Conservation (phyloP, 2,797 vertebrate genomes). For the Australoheros facetus region DNA sequence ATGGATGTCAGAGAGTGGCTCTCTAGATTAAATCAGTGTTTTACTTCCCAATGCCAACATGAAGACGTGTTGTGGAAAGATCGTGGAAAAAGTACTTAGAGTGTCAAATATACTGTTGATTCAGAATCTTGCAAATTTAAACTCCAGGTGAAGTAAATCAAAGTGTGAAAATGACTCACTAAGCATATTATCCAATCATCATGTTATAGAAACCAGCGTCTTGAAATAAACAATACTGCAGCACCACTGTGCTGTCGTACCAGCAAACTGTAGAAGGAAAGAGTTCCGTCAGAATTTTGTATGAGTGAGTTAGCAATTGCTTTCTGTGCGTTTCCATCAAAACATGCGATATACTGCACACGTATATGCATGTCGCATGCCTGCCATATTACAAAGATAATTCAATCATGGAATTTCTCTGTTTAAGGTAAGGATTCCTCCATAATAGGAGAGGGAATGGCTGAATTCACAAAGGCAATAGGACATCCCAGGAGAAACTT, state of each 20-base stretch:
- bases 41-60: conserved; percentile 42
- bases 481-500: conserved; percentile 15
- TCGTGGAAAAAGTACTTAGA: conserved; percentile 25
- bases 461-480: conserved; percentile 17
- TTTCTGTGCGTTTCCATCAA: conserved; percentile 43
- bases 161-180: background rate
- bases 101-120: conserved; percentile 41
- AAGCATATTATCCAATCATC: background rate
- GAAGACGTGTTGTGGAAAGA: conserved; percentile 24
- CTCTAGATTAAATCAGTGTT: conserved; percentile 60
- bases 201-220: background rate
- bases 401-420: conserved; percentile 41
- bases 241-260: conserved; percentile 3
- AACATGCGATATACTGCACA: conserved; percentile 58
- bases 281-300: conserved; percentile 23
- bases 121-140: conserved; percentile 20
- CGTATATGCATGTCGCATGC: conserved; percentile 60
- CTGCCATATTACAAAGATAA: conserved; percentile 37
- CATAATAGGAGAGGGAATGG: background rate
- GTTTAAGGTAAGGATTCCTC: conserved; percentile 53
- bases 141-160: conserved; percentile 7
- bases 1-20: conserved; percentile 58
- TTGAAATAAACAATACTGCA: background rate
- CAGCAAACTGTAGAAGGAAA: conserved; percentile 3
- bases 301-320: conserved; percentile 43